Evolutionary conservation across 2,113 vertebrate species (phyloP).

Genomic region (Casuarius casuarius): DNA sequence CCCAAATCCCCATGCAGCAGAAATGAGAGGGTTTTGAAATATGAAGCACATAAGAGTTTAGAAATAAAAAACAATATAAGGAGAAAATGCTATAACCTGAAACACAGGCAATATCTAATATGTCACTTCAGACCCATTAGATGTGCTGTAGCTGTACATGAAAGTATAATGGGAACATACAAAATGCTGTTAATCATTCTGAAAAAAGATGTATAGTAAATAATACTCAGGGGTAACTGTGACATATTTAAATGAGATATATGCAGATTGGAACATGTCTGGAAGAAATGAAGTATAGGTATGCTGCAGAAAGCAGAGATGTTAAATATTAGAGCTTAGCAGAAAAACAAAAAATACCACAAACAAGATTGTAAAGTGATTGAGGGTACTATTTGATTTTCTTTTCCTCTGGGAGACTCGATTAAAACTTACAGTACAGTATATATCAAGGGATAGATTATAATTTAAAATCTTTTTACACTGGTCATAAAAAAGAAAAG

Average conservation of each 20-base stretch:
- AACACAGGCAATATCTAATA: neutral
- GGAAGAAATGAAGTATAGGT: neutral
- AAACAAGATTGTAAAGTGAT: slow-evolving; percentile 47
- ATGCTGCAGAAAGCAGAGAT: neutral
- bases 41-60: neutral
- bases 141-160: neutral
- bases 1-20: neutral
- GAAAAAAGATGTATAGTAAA: neutral
- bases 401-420: slow-evolving; percentile 40
- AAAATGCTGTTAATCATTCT: slow-evolving; percentile 18
- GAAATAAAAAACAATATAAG: neutral
- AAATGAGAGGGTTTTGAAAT: slow-evolving; percentile 7
- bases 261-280: neutral
- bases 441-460: slow-evolving; percentile 50
- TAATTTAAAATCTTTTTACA: slow-evolving; percentile 63
- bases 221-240: neutral
- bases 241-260: slow-evolving; percentile 23
- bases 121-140: neutral
- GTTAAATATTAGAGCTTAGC: slow-evolving; percentile 29
- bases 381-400: slow-evolving; percentile 42
- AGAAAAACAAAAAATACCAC: neutral
- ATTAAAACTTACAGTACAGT: slow-evolving; percentile 59
- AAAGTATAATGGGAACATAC: neutral
- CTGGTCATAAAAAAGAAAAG: slow-evolving; percentile 56
- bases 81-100: neutral